phyloP scores from a whole-genome alignment of 2,888 invertebrate species.

The Hipparchia sbordonii region DNA sequence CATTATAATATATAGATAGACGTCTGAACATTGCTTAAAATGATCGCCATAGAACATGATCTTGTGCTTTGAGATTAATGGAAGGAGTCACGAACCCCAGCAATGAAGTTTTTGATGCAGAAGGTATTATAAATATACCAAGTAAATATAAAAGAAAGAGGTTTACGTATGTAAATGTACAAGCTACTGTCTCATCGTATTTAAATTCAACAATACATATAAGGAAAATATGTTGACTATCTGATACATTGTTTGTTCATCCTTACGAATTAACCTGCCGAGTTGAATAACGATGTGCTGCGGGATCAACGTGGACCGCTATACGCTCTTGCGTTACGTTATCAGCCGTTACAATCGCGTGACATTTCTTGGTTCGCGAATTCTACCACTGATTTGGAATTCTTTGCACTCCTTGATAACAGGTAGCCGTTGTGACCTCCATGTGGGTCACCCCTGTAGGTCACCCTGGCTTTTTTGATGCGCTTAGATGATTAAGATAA shows the following conservation, averaged over 20 bases:
- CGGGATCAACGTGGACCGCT: conserved; percentile 42
- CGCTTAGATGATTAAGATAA: conserved; percentile 14
- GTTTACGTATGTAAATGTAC: background rate
- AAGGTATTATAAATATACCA: too few relatives aligned
- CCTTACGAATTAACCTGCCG: conserved; percentile 29
- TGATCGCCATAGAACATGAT: too few relatives aligned
- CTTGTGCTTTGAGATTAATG: too few relatives aligned
- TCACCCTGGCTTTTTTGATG: conserved; percentile 18
- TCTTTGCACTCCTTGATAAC: conserved; percentile 37
- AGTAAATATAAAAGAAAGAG: background rate
- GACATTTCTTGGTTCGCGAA: conserved; percentile 56
- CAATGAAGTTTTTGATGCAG: too few relatives aligned
- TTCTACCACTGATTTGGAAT: conserved; percentile 47
- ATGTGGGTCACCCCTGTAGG: conserved; percentile 28
- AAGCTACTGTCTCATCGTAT: conserved; percentile 23
- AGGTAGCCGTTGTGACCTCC: conserved; percentile 24
- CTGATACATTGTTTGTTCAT: conserved; percentile 20
- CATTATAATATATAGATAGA: too few relatives aligned
- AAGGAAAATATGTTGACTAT: conserved; percentile 22
- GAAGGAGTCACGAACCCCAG: too few relatives aligned
- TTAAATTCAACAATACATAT: conserved; percentile 17
- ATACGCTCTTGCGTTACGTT: conserved; percentile 41
- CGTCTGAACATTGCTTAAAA: too few relatives aligned
- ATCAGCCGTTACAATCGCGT: conserved; percentile 61
- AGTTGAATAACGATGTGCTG: conserved; percentile 35